Base-by-base conservation (phyloP, 2,888 invertebrate species). In the Calliopum simillimum region DNA sequence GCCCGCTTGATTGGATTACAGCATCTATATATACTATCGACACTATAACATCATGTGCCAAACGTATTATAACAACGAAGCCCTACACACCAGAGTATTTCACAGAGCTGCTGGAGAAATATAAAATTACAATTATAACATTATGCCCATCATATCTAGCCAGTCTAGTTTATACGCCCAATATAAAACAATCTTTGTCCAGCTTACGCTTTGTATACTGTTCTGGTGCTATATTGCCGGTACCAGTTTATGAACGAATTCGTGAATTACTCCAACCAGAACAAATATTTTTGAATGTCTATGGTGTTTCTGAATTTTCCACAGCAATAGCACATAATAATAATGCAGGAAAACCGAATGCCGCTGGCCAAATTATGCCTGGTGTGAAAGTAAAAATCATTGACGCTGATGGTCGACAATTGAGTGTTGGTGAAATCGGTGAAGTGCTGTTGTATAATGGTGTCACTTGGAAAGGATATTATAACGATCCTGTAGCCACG, bases 381-480 rank as follows among this genome's bases (percentile, higher is more conserved):
- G 79, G 79, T 53, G 44, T 77, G 0, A 71, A 73, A 43, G 73
- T 80, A n/a, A n/a, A n/a, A n/a, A n/a, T n/a, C n/a, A n/a, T n/a
- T n/a, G n/a, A n/a, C n/a, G n/a, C n/a, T n/a, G n/a, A n/a, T n/a
- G n/a, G n/a, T n/a, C n/a, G n/a, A n/a, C n/a, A n/a, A n/a, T n/a
- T n/a, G n/a, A n/a, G n/a, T n/a, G n/a, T n/a, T n/a, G n/a, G n/a
- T n/a, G n/a, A n/a, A n/a, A n/a, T n/a, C n/a, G n/a, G n/a, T n/a
- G n/a, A n/a, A n/a, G n/a, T n/a, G n/a, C n/a, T n/a, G n/a, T n/a
- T n/a, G n/a, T n/a, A n/a, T n/a, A 76, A 73, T 0, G 73, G 69
- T 0, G 73, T 73, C 58, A 74, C 73, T 1, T 84, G 84, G 81
- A 72, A 76, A 46, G 85, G 86, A 0, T 86, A 86, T 51, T 81